These are phyloP conservation scores for Seriola rivoliana DNA, from an alignment of 2,113 vertebrate species.

Conservation along the genomic window DNA sequence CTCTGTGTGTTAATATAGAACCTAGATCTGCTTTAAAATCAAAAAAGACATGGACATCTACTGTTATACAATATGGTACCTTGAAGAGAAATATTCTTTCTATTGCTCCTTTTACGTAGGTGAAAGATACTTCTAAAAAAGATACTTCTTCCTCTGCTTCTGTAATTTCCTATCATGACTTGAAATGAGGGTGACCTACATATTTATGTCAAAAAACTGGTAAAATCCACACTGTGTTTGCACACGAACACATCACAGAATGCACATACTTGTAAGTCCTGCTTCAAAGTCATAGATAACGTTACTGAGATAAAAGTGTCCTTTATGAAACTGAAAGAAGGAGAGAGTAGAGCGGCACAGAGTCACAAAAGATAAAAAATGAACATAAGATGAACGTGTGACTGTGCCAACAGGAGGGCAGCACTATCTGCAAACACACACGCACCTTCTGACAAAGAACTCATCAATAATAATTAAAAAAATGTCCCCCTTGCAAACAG, in stretches of 20 bases:
- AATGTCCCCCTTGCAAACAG: conserved; percentile 51
- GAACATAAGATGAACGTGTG: conserved; percentile 24
- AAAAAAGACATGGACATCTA: no score
- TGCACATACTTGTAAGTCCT: conserved; percentile 16
- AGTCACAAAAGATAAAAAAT: conserved; percentile 10
- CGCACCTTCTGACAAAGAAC: conserved; percentile 64
- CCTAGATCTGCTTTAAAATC: no score
- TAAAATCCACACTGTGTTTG: background rate
- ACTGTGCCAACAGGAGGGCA: conserved; percentile 40
- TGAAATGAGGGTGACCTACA: background rate
- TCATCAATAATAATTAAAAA: conserved; percentile 77
- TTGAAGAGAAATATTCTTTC: background rate
- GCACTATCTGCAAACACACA: conserved; percentile 63
- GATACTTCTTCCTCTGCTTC: background rate
- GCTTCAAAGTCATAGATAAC: conserved; percentile 45
- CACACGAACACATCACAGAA: conserved; percentile 6
- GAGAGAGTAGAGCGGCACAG: conserved; percentile 7
- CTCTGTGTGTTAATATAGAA: no score
- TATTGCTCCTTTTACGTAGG: no score
- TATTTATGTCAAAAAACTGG: background rate
- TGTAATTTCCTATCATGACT: conserved; percentile 4
- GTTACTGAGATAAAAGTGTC: conserved; percentile 40
- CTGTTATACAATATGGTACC: no score
- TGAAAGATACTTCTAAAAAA: background rate
- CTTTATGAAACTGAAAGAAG: conserved; percentile 44